These are phyloP conservation scores for Phengaris arion DNA, from an alignment of 2,888 invertebrate species.

Conservation along the genomic window DNA sequence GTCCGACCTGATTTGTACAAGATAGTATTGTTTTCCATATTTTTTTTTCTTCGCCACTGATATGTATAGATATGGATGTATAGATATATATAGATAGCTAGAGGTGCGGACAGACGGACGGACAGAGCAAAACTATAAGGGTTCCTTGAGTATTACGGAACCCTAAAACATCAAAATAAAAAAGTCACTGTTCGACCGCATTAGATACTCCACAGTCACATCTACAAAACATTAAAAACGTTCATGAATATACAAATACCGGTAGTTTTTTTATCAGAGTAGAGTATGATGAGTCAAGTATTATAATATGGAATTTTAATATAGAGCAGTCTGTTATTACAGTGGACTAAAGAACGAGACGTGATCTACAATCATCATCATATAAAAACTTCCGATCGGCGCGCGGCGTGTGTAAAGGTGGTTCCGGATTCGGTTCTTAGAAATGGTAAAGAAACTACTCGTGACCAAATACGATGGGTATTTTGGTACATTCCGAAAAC, in stretches of 20 bases:
- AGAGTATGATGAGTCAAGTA: conserved; percentile 11
- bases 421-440: conserved; percentile 32
- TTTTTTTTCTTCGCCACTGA: no score
- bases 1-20: no score
- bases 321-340: conserved; percentile 16
- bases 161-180: no score
- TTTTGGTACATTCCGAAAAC: not conserved
- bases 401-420: not conserved
- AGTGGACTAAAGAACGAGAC: not conserved
- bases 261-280: not conserved
- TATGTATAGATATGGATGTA: no score
- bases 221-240: not conserved
- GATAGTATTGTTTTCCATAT: no score
- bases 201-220: no score
- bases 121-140: no score
- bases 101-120: no score
- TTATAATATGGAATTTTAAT: conserved; percentile 17
- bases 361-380: conserved; percentile 20
- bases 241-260: conserved; percentile 13
- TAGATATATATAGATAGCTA: no score
- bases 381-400: conserved; percentile 27
- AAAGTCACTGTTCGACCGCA: no score
- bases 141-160: no score
- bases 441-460: conserved; percentile 11
- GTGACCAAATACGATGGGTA: not conserved